A percentile compares a stretch with the other conserved stretches of the same genome.
These are phyloP conservation scores for Torymus texanus DNA, from an alignment of 2,888 invertebrate species.

Conservation along the genomic window DNA sequence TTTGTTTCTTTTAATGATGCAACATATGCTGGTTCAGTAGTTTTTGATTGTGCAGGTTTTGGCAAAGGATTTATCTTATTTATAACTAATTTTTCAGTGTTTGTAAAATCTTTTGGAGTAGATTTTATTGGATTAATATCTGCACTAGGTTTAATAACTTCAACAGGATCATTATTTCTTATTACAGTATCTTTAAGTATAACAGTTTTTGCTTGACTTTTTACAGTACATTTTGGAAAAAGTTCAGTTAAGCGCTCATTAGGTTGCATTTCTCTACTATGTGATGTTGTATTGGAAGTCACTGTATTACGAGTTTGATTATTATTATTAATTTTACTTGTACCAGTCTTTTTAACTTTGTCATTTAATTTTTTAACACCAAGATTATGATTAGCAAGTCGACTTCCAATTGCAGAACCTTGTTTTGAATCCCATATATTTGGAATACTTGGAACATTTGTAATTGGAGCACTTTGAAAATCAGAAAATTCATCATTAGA, in stretches of 20 bases:
- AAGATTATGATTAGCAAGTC: conserved; percentile 76
- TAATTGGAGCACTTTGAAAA: conserved; percentile 74
- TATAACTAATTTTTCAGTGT: conserved; percentile 47
- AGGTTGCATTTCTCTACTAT: conserved; percentile 56
- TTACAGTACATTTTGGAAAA: conserved; percentile 72
- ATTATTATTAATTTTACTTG: conserved; percentile 55
- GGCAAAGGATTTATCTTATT: conserved; percentile 35
- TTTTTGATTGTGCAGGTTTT: conserved; percentile 41
- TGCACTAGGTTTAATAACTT: conserved; percentile 19
- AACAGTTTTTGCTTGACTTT: conserved; percentile 71
- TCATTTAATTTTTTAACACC: conserved; percentile 71
- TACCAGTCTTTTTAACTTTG: conserved; percentile 65
- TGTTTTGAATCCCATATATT: conserved; percentile 68
- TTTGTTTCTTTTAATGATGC: conserved; percentile 53
- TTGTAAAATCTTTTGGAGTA: conserved; percentile 58
- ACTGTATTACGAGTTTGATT: conserved; percentile 38
- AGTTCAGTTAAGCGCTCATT: conserved; percentile 62
- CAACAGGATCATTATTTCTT: conserved; percentile 65
- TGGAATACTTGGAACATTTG: conserved; percentile 62
- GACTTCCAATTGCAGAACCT: conserved; percentile 74
- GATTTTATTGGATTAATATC: conserved; percentile 2
- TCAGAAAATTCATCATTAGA: conserved; percentile 76
- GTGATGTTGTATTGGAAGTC: conserved; percentile 38
- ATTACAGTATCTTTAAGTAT: conserved; percentile 73
- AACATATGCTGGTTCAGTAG: conserved; percentile 48